Percentiles rank a stretch among this genome's conserved stretches.
Conservation (phyloP, 2,797 vertebrate species). For the Sebastiscus albofasciatus region DNA sequence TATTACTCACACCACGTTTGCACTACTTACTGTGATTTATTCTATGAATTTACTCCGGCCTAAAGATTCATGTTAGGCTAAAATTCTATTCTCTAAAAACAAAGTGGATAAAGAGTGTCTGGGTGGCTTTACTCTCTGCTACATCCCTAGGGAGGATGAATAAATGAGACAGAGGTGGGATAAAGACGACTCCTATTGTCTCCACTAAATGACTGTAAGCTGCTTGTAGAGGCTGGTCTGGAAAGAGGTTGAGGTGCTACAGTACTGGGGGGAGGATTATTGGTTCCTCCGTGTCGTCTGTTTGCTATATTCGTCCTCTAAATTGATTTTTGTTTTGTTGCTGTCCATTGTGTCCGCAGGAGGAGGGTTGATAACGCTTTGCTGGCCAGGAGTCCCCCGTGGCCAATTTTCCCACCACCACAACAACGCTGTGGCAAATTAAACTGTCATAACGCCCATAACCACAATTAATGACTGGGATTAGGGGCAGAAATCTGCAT, state of each 20-base stretch:
- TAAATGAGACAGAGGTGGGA: conserved; percentile 45
- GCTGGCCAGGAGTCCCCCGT: conserved; percentile 69
- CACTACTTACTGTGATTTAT: conserved; percentile 2
- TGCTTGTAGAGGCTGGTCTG: conserved; percentile 54
- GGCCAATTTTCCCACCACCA: conserved; percentile 77
- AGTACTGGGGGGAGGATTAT: conserved; percentile 56
- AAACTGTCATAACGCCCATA: conserved; percentile 83
- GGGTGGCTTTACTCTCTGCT: conserved; percentile 39
- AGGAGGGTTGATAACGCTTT: conserved; percentile 69
- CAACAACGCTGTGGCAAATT: conserved; percentile 79
- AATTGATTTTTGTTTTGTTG: conserved; percentile 82
- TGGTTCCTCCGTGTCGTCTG: conserved; percentile 55
- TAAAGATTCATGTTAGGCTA: conserved; percentile 30
- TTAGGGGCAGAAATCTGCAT: conserved; percentile 80
- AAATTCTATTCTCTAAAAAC: conserved; percentile 39
- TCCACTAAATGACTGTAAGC: conserved; percentile 56
- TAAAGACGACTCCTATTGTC: conserved; percentile 53
- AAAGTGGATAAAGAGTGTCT: conserved; percentile 50
- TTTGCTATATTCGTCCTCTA: conserved; percentile 74
- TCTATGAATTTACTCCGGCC: not conserved
- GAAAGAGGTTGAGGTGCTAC: conserved; percentile 46
- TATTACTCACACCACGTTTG: not conserved
- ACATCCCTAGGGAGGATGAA: conserved; percentile 48
- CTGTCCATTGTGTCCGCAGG: conserved; percentile 72
- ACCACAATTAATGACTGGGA: conserved; percentile 83